A percentile compares a stretch with the other conserved stretches of the same genome.
Evolutionary conservation across 2,113 vertebrate genomes (phyloP).

Genomic region (Xiphorhynchus elegans): DNA sequence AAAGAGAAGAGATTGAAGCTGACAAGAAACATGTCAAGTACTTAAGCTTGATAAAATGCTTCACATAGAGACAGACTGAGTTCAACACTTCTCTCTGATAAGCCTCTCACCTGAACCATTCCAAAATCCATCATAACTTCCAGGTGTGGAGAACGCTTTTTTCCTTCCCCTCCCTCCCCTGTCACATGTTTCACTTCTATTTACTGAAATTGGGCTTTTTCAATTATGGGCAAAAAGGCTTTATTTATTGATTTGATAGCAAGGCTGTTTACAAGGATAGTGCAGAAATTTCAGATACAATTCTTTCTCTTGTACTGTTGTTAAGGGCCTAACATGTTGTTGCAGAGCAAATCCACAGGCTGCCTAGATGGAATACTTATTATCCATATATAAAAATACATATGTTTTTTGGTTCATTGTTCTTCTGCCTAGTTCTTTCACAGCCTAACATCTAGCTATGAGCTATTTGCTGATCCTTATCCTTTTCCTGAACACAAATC

Average conservation of each 20-base stretch:
- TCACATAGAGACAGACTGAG: background rate
- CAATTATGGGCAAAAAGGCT: background rate
- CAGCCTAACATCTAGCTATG: background rate
- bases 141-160: background rate
- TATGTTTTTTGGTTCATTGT: background rate
- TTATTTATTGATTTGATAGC: background rate
- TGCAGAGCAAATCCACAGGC: background rate
- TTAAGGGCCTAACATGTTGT: background rate
- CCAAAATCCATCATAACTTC: constrained; percentile 3
- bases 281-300: background rate
- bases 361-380: background rate
- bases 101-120: constrained; percentile 47
- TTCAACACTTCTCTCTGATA: background rate
- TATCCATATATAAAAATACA: background rate
- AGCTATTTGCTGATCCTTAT: background rate
- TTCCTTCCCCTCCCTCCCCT: background rate
- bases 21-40: background rate
- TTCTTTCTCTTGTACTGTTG: background rate
- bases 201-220: background rate
- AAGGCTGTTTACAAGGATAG: background rate
- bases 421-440: background rate
- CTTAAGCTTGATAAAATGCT: background rate
- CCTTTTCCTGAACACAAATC: background rate
- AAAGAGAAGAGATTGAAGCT: constrained; percentile 61
- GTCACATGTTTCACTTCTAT: background rate